Conservation (phyloP, 2,797 vertebrate genomes). For the Enteromius viviparus region DNA sequence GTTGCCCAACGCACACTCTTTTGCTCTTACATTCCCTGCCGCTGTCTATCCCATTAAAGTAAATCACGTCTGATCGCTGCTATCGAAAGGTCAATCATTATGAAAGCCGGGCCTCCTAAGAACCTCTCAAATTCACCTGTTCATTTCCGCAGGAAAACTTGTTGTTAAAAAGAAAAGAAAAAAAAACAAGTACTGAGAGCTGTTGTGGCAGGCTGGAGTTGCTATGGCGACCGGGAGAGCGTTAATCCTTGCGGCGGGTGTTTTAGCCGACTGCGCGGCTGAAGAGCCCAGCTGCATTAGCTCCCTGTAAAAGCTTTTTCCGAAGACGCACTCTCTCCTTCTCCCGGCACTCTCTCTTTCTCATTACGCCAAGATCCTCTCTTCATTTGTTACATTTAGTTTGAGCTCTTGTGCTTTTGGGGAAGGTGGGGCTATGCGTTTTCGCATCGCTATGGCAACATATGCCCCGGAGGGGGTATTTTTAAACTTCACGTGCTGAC, state of each 20-base stretch:
- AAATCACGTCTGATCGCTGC: constrained; percentile 42
- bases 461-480: constrained; percentile 55
- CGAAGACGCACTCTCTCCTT: constrained; percentile 32
- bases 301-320: constrained; percentile 52
- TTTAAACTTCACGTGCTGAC: constrained; percentile 35
- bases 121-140: constrained; percentile 57
- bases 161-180: constrained; percentile 14
- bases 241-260: constrained; percentile 73
- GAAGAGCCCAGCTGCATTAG: constrained; percentile 48
- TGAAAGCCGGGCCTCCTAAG: constrained; percentile 50
- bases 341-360: constrained; percentile 71
- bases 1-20: not conserved
- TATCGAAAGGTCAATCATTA: constrained; percentile 55
- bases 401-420: constrained; percentile 68
- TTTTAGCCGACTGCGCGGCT: constrained; percentile 52
- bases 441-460: constrained; percentile 70
- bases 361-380: constrained; percentile 78
- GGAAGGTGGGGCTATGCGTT: constrained; percentile 36
- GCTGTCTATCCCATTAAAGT: constrained; percentile 35
- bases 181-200: constrained; percentile 49
- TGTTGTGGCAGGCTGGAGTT: constrained; percentile 66
- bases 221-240: constrained; percentile 78
- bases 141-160: constrained; percentile 52
- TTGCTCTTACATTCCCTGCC: constrained; percentile 7
- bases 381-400: constrained; percentile 79